Conservation (phyloP, 1,140 invertebrate species). For the Melitaea cinxia region DNA sequence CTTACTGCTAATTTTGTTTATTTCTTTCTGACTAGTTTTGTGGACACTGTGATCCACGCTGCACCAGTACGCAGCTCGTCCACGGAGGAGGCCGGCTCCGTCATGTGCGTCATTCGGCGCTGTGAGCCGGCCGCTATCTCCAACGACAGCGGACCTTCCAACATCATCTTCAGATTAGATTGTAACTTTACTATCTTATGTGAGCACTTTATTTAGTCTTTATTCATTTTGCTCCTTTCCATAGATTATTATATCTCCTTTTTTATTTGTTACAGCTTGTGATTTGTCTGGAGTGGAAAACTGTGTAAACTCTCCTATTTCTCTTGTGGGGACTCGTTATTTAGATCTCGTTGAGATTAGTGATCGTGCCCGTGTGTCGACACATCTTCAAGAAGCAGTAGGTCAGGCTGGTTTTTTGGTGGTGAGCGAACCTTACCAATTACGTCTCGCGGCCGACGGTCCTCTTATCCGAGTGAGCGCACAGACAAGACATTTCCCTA, state of each 20-base stretch:
- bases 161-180: constrained; percentile 95
- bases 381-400: constrained; percentile 89
- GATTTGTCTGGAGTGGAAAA: constrained; percentile 73
- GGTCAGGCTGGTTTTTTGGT: constrained; percentile 83
- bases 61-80: constrained; percentile 86
- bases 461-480: constrained; percentile 92
- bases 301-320: constrained; percentile 57
- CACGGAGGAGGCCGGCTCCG: constrained; percentile 83
- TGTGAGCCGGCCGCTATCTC: constrained; percentile 87
- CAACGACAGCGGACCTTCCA: constrained; percentile 76
- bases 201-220: constrained; percentile 37
- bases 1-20: neutral
- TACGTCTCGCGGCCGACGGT: constrained; percentile 88
- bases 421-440: constrained; percentile 89
- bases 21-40: constrained; percentile 53
- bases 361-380: constrained; percentile 87
- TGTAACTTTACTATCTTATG: constrained; percentile 90
- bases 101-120: constrained; percentile 89
- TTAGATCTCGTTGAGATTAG: constrained; percentile 90
- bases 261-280: constrained; percentile 67
- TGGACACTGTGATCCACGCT: constrained; percentile 81
- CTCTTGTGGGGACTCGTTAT: constrained; percentile 86
- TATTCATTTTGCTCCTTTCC: neutral
- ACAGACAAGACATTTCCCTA: constrained; percentile 92
- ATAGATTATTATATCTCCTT: neutral